These are phyloP conservation scores for Temnothorax ravouxi DNA, from an alignment of 2,888 invertebrate genomes.

Conservation along the genomic window DNA sequence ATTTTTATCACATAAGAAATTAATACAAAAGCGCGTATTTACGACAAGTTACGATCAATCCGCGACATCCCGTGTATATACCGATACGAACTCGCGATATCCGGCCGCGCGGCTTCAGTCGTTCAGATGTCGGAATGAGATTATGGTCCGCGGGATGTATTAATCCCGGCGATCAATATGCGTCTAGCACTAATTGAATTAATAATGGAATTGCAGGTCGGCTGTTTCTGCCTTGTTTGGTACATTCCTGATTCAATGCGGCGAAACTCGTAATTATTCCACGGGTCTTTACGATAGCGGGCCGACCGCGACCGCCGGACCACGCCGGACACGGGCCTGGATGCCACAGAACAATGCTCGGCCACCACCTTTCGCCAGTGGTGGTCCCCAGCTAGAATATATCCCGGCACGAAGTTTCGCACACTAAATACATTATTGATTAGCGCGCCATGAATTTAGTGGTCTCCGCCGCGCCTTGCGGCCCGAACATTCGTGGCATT, in stretches of 20 bases:
- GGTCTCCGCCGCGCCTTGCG: conserved; percentile 32
- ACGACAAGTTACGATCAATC: neutral
- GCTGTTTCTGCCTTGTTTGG: conserved; percentile 67
- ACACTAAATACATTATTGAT: conserved; percentile 70
- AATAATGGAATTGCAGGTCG: conserved; percentile 66
- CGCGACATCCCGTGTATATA: neutral
- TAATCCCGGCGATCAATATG: conserved; percentile 50
- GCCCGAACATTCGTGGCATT: conserved; percentile 22
- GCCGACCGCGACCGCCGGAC: conserved; percentile 11
- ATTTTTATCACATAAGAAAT: neutral
- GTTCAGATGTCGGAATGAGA: conserved; percentile 41
- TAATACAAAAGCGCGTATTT: neutral
- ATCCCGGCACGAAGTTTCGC: conserved; percentile 61
- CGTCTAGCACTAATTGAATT: conserved; percentile 65
- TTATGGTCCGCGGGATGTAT: conserved; percentile 41
- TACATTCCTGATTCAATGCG: conserved; percentile 65
- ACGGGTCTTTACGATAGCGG: conserved; percentile 55
- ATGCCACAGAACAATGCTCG: conserved; percentile 53
- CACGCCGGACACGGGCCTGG: conserved; percentile 11
- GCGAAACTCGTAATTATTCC: conserved; percentile 70
- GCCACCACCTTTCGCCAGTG: conserved; percentile 35
- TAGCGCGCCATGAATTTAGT: conserved; percentile 61
- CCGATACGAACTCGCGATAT: neutral
- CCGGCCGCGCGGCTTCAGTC: conserved; percentile 16
- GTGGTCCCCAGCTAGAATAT: conserved; percentile 52